phyloP scores from a whole-genome alignment of 2,113 vertebrate genomes.

The Pagrus major region DNA sequence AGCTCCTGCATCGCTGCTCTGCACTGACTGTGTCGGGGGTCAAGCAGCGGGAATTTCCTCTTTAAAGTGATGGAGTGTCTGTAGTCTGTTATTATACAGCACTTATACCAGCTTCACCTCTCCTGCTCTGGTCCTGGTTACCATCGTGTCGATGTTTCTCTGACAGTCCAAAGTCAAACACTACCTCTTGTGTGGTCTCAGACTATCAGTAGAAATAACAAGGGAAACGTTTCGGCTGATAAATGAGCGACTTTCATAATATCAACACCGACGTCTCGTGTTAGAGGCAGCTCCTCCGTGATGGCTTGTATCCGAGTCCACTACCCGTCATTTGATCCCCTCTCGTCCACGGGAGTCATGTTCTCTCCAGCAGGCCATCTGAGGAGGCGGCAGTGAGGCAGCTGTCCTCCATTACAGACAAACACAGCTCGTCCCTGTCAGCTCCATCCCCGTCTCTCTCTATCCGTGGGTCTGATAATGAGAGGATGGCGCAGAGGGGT shows the following conservation, averaged over 20 bases:
- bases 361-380: slow-evolving; percentile 67
- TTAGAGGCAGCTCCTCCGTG: slow-evolving; percentile 31
- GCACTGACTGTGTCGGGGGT: slow-evolving; percentile 6
- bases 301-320: slow-evolving; percentile 62
- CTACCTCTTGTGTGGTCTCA: not conserved
- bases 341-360: slow-evolving; percentile 58
- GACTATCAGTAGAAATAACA: not conserved
- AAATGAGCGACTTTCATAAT: slow-evolving; percentile 9
- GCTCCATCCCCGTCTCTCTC: slow-evolving; percentile 46
- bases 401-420: slow-evolving; percentile 66
- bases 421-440: slow-evolving; percentile 53
- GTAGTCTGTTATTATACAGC: not conserved
- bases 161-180: not conserved
- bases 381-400: slow-evolving; percentile 58
- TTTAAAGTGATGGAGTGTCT: slow-evolving; percentile 11
- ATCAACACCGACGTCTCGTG: slow-evolving; percentile 10
- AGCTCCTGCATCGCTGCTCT: slow-evolving; percentile 2
- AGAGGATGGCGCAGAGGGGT: slow-evolving; percentile 31
- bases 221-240: not conserved
- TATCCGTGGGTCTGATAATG: slow-evolving; percentile 47
- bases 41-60: slow-evolving; percentile 20
- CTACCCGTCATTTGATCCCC: slow-evolving; percentile 67
- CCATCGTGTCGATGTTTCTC: not conserved
- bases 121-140: not conserved
- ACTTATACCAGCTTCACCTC: slow-evolving; percentile 1